Evolutionary conservation across 1,140 invertebrate genomes (phyloP), one percentile per base, ranked within the genome.

Genomic region (Aphaenogaster ashmeadi): DNA sequence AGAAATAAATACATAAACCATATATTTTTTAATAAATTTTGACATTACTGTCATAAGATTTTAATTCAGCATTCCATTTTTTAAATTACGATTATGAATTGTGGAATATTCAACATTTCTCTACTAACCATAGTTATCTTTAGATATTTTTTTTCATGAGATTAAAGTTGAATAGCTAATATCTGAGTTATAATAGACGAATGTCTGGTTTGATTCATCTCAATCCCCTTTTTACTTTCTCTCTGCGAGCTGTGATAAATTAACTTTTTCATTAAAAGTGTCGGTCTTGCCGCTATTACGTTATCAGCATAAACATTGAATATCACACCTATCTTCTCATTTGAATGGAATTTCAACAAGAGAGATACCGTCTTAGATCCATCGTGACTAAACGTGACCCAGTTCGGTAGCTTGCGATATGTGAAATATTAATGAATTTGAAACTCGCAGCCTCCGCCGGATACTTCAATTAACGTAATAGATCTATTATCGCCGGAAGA

Each of bases 401-500:
- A 84, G 41, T 84, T 84, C 44, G 80, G 18, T 74, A 33, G 7
- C 11, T 72, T 83, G 54, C 27, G 38, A 84, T 84, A 36, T 27
- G 27, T 50, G 47, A 84, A 84, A 84, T 13, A 62, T 84, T 84
- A 84, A 84, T 84, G 41, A 75, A 33, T 27, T n/a, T 74, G 41
- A 75, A 84, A 75, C 27, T 74, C 41, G 11, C 2, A 41, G 67
- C 54, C 41, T 36, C 54, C 21, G 8, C n/a, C 47, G 27, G 62
- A 80, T 80, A 80, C 62, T 74, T 84, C 47, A 84, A 84, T 84
- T 75, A 84, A 60, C 44, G 54, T 84, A 75, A 74, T 74, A 75
- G 27, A 13, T 8, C 69, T 47, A 50, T 84, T 84, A 50, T 50
- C 54, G 4, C 11, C 33, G 27, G 18, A 74, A 72, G 52, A 83